phyloP scores from a whole-genome alignment of 1,140 invertebrate genomes.

The Ditylenchus dipsaci region DNA sequence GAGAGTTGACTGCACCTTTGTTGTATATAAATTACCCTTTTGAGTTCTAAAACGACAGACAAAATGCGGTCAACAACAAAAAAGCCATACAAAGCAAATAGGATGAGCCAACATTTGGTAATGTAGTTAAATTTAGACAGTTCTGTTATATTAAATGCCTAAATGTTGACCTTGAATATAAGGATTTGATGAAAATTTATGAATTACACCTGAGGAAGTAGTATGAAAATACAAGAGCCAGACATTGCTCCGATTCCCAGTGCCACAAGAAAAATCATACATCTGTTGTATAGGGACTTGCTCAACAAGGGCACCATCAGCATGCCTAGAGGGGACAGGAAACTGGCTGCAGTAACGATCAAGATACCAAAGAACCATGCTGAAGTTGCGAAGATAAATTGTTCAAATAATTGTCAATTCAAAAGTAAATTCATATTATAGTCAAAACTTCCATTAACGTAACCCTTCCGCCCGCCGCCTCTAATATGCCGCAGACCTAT shows the following conservation, averaged over 20 bases:
- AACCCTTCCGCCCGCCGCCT: no score
- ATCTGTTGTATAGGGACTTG: slow-evolving; percentile 46
- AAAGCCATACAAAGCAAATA: slow-evolving; percentile 45
- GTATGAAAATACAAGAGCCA: slow-evolving; percentile 44
- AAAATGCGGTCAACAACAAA: slow-evolving; percentile 47
- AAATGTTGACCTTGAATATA: slow-evolving; percentile 8
- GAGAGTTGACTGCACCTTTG: no score
- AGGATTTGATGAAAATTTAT: not conserved
- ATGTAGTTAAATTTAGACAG: slow-evolving; percentile 34
- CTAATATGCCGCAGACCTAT: no score
- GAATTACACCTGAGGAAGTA: slow-evolving; percentile 40
- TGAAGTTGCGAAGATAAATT: slow-evolving; percentile 34
- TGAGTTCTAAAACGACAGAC: slow-evolving; percentile 47
- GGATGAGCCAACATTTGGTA: slow-evolving; percentile 49
- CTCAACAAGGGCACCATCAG: slow-evolving; percentile 41
- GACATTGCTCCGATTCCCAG: slow-evolving; percentile 48
- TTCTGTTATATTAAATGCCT: slow-evolving; percentile 34
- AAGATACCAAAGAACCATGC: slow-evolving; percentile 48
- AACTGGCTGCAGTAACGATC: slow-evolving; percentile 40
- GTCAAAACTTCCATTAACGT: no score
- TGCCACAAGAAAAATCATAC: slow-evolving; percentile 51
- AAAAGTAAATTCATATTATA: no score
- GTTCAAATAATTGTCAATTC: no score
- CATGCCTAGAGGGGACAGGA: slow-evolving; percentile 46
- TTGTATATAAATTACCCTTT: slow-evolving; percentile 34